Percentiles rank a stretch among this genome's conserved stretches.
These are phyloP conservation scores for Acropora tenuis DNA, from an alignment of 64 coral and sea anemone genomes.

Conservation along the genomic window DNA sequence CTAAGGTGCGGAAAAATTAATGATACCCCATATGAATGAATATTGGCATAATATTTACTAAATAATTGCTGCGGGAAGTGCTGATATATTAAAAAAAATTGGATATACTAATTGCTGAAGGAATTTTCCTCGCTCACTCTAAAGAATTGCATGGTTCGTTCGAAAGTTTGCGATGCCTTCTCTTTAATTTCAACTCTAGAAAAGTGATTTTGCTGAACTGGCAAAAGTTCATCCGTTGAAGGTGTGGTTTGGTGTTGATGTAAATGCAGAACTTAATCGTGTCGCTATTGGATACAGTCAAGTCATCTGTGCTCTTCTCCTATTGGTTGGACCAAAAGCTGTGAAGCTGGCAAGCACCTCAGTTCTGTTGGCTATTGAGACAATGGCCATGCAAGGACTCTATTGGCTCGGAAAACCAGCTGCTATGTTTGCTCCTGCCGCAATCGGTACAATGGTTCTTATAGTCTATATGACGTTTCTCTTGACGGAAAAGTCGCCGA, in stretches of 20 bases:
- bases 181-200: slow-evolving; percentile 42
- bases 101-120: too few relatives aligned
- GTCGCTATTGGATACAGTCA: slow-evolving; percentile 59
- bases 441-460: slow-evolving; percentile 48
- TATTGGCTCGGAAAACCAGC: slow-evolving; percentile 48
- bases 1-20: too few relatives aligned
- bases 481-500: slow-evolving; percentile 10
- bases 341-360: slow-evolving; percentile 50
- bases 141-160: not conserved
- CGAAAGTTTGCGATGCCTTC: not conserved
- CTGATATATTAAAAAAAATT: too few relatives aligned
- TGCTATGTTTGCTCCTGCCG: slow-evolving; percentile 32
- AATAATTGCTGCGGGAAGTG: too few relatives aligned
- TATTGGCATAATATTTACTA: too few relatives aligned
- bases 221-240: slow-evolving; percentile 68
- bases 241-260: slow-evolving; percentile 52
- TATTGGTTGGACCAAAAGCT: slow-evolving; percentile 44
- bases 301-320: slow-evolving; percentile 46
- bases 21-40: too few relatives aligned
- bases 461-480: slow-evolving; percentile 46
- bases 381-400: slow-evolving; percentile 41
- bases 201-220: slow-evolving; percentile 60
- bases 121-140: too few relatives aligned
- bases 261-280: slow-evolving; percentile 53
- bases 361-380: slow-evolving; percentile 55